phyloP scores from a whole-genome alignment of 2,888 invertebrate genomes.

The Andrena flavipes region DNA sequence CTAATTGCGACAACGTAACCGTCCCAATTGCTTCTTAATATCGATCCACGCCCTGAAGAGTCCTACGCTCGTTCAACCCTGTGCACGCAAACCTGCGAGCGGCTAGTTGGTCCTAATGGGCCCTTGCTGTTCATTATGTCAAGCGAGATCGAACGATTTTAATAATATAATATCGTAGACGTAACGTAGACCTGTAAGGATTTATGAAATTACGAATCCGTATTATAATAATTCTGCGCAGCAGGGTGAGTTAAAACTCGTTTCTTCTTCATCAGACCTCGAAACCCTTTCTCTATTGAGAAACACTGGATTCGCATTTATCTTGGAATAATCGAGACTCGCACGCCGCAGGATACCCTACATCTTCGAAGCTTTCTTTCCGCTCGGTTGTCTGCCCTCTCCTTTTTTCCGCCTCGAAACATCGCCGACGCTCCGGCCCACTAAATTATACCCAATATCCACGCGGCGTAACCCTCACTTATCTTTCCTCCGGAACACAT shows the following conservation, averaged over 20 bases:
- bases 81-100: conserved; percentile 60
- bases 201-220: too few relatives aligned
- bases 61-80: conserved; percentile 24
- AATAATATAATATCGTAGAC: too few relatives aligned
- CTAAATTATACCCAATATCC: conserved; percentile 79
- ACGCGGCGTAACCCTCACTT: conserved; percentile 69
- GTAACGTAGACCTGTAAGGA: too few relatives aligned
- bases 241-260: too few relatives aligned
- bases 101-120: conserved; percentile 50
- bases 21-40: conserved; percentile 57
- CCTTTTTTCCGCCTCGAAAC: conserved; percentile 24
- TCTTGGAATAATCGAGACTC: conserved; percentile 33
- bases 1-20: conserved; percentile 61
- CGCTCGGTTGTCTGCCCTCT: background rate
- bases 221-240: too few relatives aligned
- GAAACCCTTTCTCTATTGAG: conserved; percentile 4
- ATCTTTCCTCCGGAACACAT: conserved; percentile 58
- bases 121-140: conserved; percentile 56
- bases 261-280: background rate
- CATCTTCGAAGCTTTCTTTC: conserved; percentile 1
- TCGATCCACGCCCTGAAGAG: conserved; percentile 48
- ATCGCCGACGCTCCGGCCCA: conserved; percentile 40
- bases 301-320: conserved; percentile 27
- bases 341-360: conserved; percentile 1
- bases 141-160: background rate